Conservation (phyloP, 2,113 vertebrate genomes). For the Lethenteron reissneri region DNA sequence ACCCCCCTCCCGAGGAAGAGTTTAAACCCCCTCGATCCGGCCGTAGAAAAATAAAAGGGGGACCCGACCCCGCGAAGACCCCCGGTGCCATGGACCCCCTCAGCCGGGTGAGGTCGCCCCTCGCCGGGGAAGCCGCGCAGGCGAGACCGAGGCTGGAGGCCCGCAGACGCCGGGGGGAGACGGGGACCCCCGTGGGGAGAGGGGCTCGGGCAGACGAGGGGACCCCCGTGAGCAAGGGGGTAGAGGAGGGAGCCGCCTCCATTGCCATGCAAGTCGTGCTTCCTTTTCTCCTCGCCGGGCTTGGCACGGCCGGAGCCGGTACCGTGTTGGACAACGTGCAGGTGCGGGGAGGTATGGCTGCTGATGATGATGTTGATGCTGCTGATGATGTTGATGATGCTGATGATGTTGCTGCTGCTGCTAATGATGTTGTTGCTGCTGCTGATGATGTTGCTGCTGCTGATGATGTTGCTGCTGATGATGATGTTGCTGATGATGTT, state of each 20-base stretch:
- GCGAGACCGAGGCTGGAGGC: neutral
- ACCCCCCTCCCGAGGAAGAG: too few relatives aligned
- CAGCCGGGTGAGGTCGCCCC: neutral
- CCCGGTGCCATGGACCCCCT: neutral
- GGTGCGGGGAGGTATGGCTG: slow-evolving; percentile 27
- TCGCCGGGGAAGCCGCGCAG: neutral
- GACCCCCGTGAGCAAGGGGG: slow-evolving; percentile 20
- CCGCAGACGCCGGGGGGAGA: neutral
- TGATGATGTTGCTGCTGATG: too few relatives aligned
- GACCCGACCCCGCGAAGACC: neutral
- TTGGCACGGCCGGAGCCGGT: slow-evolving; percentile 54
- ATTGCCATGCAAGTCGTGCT: slow-evolving; percentile 42
- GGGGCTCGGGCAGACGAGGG: slow-evolving; percentile 22
- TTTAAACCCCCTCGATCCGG: too few relatives aligned
- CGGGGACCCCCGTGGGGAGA: neutral
- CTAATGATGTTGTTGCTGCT: too few relatives aligned
- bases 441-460: too few relatives aligned
- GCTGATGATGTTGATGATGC: too few relatives aligned
- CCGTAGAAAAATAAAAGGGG: too few relatives aligned
- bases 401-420: too few relatives aligned
- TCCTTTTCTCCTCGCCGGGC: slow-evolving; percentile 43
- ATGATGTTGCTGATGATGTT: too few relatives aligned
- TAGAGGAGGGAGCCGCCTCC: slow-evolving; percentile 28
- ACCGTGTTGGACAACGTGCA: slow-evolving; percentile 49
- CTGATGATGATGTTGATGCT: neutral